Base-by-base conservation (phyloP, 2,888 invertebrate species). In the Melolontha melolontha region DNA sequence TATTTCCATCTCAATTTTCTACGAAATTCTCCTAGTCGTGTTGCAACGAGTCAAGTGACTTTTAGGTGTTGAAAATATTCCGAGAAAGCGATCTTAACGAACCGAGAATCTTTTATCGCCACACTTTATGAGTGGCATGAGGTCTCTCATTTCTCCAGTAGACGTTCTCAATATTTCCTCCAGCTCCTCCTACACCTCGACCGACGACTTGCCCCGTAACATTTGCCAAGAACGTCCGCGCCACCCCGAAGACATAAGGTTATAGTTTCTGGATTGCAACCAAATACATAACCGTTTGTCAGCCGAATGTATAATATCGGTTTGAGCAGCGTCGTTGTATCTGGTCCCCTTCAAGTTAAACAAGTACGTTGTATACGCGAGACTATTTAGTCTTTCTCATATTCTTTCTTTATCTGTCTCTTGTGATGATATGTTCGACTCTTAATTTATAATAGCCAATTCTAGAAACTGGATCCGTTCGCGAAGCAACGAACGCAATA, bases 271-370 rank as follows among this genome's bases (percentile, higher is more conserved):
- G 83, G 83, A 83, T 83, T 81, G 80, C 81, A 82, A 83, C 83
- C 83, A 83, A 83, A 82, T 80, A 77, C 83, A 83, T 83, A 82
- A 82, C 79, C 81, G 82, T 83, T 82, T 82, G 79, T 83, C 82
- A 83, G 79, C 2, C 49, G 75, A 16, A 16, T 34, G 10, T 34
- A 47, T 62, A 62, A 62, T 62, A 34, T 62, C 17, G 29, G 22
- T 16, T 34, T 34, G 10, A 34, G 75, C 34, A 6, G 27, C 74
- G 73, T 65, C 70, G 73, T 67, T 73, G 71, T 70, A 72, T 73
- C 71, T 71, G 72, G 51, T 64, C 73, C 22, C 22, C 22, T 22
- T 22, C 73, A 72, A 71, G 70, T 70, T 70, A 67, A 69, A 72
- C 66, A 73, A 2, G 22, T 22, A 22, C 72, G 73, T 75, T 76